These are phyloP conservation scores for Cygnus buccinator DNA, from an alignment of 2,113 vertebrate genomes.

Conservation along the genomic window DNA sequence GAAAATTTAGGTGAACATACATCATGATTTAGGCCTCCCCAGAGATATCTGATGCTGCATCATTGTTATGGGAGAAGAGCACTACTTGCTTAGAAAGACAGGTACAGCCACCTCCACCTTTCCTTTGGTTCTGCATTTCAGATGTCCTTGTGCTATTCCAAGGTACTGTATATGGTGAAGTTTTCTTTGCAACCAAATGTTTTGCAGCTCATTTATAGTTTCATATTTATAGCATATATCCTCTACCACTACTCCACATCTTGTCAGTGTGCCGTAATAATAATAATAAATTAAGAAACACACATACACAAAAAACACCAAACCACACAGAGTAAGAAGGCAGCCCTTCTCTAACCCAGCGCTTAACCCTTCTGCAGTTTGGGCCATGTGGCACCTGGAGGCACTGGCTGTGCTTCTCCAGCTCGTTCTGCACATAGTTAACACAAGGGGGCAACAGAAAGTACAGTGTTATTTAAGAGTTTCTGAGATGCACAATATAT, in stretches of 20 bases:
- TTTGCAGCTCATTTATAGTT: not conserved
- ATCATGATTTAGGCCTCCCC: not conserved
- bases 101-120: accelerated
- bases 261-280: not conserved
- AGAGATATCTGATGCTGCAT: not conserved
- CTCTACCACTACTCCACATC: not conserved
- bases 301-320: not conserved
- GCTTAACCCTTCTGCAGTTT: not conserved
- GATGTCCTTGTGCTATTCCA: not conserved
- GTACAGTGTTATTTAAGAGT: not conserved
- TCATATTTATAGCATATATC: not conserved
- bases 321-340: not conserved
- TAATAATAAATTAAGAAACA: not conserved
- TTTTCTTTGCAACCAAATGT: not conserved
- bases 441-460: not conserved
- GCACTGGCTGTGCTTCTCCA: not conserved
- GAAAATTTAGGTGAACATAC: not conserved
- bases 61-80: not conserved
- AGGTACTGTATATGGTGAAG: not conserved
- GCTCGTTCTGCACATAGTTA: not conserved
- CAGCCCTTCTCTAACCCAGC: not conserved
- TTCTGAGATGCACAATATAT: not conserved
- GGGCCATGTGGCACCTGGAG: not conserved
- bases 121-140: not conserved
- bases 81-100: not conserved